phyloP scores from a whole-genome alignment of 2,888 invertebrate genomes.

The Perizoma flavofasciatum region DNA sequence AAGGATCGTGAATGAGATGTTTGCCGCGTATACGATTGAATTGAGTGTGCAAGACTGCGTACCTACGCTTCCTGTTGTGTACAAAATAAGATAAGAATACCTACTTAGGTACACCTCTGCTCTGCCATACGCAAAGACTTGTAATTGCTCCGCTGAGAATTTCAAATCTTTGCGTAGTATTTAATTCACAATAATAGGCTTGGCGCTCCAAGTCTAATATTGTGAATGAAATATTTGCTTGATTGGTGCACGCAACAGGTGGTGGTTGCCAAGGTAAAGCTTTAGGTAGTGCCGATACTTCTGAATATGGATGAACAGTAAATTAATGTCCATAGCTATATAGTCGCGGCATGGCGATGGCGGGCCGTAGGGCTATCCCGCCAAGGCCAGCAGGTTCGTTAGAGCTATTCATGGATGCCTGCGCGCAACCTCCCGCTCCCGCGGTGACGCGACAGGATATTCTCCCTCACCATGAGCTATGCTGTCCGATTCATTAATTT shows the following conservation, averaged over 20 bases:
- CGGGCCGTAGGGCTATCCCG: constrained; percentile 58
- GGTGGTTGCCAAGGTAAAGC: constrained; percentile 16
- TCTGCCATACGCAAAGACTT: too few relatives aligned
- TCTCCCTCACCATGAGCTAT: constrained; percentile 70
- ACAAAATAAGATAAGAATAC: constrained; percentile 30
- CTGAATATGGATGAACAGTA: constrained; percentile 31
- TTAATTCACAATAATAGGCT: too few relatives aligned
- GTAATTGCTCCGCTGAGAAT: too few relatives aligned
- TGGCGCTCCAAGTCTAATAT: constrained; percentile 1
- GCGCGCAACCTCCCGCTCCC: constrained; percentile 60
- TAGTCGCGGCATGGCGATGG: constrained; percentile 39
- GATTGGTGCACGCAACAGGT: constrained; percentile 25
- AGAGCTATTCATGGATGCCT: constrained; percentile 81
- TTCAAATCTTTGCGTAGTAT: too few relatives aligned
- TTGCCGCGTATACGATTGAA: constrained; percentile 60
- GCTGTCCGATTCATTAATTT: constrained; percentile 71
- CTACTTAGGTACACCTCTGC: neutral
- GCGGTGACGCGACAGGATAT: constrained; percentile 72
- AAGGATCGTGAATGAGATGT: constrained; percentile 81
- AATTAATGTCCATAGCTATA: constrained; percentile 28
- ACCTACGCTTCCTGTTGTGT: constrained; percentile 67
- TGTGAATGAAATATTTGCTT: constrained; percentile 25
- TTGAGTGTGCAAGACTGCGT: constrained; percentile 46
- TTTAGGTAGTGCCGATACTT: constrained; percentile 13
- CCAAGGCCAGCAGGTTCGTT: constrained; percentile 82